Percentiles rank a stretch among this genome's conserved stretches.
These are phyloP conservation scores for Ctena decussata DNA, from an alignment of 2,888 invertebrate species.

Conservation along the genomic window DNA sequence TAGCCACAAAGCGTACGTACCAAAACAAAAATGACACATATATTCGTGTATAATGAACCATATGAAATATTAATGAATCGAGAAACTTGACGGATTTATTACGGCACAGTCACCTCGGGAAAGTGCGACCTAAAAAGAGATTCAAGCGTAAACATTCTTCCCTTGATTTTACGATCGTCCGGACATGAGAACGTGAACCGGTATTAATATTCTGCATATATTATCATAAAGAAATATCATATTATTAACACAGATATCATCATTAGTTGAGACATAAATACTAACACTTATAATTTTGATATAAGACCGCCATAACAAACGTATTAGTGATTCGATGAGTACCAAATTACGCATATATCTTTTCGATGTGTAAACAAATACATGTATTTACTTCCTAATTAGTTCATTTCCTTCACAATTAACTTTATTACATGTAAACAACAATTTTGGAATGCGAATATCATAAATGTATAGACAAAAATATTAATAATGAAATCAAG, in stretches of 20 bases:
- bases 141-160: not conserved
- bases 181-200: not conserved
- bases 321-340: too few relatives aligned
- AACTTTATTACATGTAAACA: too few relatives aligned
- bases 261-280: not conserved
- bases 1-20: not conserved
- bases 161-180: not conserved
- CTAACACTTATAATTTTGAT: too few relatives aligned
- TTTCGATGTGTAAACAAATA: too few relatives aligned
- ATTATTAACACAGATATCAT: not conserved
- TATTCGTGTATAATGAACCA: not conserved
- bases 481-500: too few relatives aligned
- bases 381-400: too few relatives aligned
- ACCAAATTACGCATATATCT: too few relatives aligned
- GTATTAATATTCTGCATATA: not conserved
- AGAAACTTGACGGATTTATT: not conserved
- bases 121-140: not conserved
- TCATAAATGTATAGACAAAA: too few relatives aligned
- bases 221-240: not conserved
- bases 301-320: too few relatives aligned
- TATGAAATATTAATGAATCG: not conserved
- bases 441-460: too few relatives aligned
- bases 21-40: slow-evolving; percentile 10
- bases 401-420: too few relatives aligned
- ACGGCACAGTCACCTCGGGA: not conserved